These are phyloP conservation scores for Paradoxurus hermaphroditus DNA, from an alignment of 2,113 vertebrate species.

Conservation along the genomic window DNA sequence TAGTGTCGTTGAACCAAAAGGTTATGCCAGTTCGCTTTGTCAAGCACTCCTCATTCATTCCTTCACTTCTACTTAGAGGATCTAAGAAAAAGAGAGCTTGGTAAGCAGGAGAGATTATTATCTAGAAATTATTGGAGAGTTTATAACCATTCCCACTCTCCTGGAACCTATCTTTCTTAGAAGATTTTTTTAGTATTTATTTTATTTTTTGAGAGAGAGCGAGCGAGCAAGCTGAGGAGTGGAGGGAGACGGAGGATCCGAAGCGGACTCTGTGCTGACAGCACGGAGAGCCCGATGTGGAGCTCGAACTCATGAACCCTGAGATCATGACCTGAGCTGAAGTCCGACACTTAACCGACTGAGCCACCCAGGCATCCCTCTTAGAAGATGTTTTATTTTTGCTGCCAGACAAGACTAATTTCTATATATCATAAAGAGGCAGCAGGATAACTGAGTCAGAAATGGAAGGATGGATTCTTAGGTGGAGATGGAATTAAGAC, in stretches of 20 bases:
- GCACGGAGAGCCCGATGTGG: no score
- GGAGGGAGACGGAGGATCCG: no score
- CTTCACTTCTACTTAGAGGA: not conserved
- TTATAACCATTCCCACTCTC: not conserved
- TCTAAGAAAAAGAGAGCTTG: not conserved
- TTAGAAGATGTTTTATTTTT: not conserved
- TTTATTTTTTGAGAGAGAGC: no score
- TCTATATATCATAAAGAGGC: not conserved
- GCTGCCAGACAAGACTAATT: not conserved
- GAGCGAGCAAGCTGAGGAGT: no score
- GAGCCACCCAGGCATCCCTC: no score
- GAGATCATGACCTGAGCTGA: no score
- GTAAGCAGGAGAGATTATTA: not conserved
- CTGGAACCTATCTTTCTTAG: not conserved
- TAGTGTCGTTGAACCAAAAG: not conserved
- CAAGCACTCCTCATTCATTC: not conserved
- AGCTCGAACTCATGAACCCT: no score
- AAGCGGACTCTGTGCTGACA: no score
- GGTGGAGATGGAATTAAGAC: not conserved
- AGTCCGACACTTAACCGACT: no score
- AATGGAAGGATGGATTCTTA: not conserved
- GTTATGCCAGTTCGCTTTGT: not conserved
- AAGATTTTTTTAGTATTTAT: not conserved
- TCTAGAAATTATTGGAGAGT: not conserved
- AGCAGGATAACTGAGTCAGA: not conserved